These are phyloP conservation scores for Eumacrocentrus americanus DNA, from an alignment of 2,888 invertebrate species.

Conservation along the genomic window DNA sequence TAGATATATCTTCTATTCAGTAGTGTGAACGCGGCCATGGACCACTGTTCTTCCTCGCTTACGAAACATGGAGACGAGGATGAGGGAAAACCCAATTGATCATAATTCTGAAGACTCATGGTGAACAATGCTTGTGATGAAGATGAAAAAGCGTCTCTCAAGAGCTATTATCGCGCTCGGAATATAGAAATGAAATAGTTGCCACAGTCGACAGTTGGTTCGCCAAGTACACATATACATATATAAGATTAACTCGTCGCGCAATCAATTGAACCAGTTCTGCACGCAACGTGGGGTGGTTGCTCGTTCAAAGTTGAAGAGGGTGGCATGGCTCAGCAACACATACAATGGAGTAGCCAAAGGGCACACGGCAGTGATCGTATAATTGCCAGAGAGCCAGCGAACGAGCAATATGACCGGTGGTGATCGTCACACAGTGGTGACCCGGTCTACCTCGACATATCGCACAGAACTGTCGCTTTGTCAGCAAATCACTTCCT, in stretches of 20 bases:
- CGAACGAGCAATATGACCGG: slow-evolving; percentile 20
- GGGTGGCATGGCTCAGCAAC: background rate
- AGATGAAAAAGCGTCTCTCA: background rate
- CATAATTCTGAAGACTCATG: slow-evolving; percentile 1
- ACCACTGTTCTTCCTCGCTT: background rate
- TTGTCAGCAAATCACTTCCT: slow-evolving; percentile 94
- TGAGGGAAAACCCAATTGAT: background rate
- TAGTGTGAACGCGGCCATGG: background rate
- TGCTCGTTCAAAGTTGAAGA: background rate
- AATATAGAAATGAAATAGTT: background rate
- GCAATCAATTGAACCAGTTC: background rate
- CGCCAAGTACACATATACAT: no score
- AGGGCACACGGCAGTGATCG: slow-evolving; percentile 7
- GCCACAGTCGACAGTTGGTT: background rate
- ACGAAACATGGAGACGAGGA: background rate
- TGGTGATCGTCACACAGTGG: slow-evolving; percentile 79
- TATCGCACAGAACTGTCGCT: slow-evolving; percentile 94
- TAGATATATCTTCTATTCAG: background rate
- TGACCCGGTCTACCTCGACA: slow-evolving; percentile 88
- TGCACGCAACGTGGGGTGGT: slow-evolving; percentile 3
- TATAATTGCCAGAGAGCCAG: background rate
- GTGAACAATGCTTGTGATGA: background rate
- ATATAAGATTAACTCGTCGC: no score
- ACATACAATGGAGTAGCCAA: background rate
- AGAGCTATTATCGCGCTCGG: background rate